Evolutionary conservation across 2,888 invertebrate genomes (phyloP).

Genomic region (Electrophaes corylata): DNA sequence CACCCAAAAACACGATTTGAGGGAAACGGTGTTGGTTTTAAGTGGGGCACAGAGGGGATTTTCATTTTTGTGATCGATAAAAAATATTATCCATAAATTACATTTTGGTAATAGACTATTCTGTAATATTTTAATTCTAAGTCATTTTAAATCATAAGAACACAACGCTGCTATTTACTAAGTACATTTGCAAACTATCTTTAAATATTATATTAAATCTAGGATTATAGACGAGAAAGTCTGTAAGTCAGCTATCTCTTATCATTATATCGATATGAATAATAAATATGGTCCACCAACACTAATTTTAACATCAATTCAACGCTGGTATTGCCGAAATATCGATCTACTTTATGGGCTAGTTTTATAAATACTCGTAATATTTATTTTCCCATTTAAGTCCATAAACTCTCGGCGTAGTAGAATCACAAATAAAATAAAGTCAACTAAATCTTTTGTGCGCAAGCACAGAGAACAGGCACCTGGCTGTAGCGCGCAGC

Average conservation of each 20-base stretch:
- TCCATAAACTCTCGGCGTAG: constrained; percentile 27
- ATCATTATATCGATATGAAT: too few relatives aligned
- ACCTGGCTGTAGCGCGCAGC: constrained; percentile 52
- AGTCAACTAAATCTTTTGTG: constrained; percentile 61
- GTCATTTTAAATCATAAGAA: too few relatives aligned
- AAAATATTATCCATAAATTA: constrained; percentile 9
- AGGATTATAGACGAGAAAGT: too few relatives aligned
- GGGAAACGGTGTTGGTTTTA: constrained; percentile 47
- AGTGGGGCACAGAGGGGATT: constrained; percentile 32
- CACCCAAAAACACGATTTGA: constrained; percentile 57
- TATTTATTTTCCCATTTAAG: constrained; percentile 30
- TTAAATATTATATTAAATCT: too few relatives aligned
- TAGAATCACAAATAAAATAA: constrained; percentile 53
- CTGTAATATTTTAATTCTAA: too few relatives aligned
- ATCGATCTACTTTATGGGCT: constrained; percentile 9
- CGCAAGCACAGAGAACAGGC: constrained; percentile 42
- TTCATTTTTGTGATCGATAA: constrained; percentile 16
- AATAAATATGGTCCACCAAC: too few relatives aligned
- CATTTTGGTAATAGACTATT: background rate
- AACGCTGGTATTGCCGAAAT: background rate
- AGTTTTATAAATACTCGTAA: constrained; percentile 24
- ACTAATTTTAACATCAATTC: background rate
- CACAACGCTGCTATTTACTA: too few relatives aligned
- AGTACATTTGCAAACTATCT: background rate
- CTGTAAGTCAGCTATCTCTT: too few relatives aligned